Conservation (phyloP, 2,113 vertebrate species). For the Leucopsar rothschildi region DNA sequence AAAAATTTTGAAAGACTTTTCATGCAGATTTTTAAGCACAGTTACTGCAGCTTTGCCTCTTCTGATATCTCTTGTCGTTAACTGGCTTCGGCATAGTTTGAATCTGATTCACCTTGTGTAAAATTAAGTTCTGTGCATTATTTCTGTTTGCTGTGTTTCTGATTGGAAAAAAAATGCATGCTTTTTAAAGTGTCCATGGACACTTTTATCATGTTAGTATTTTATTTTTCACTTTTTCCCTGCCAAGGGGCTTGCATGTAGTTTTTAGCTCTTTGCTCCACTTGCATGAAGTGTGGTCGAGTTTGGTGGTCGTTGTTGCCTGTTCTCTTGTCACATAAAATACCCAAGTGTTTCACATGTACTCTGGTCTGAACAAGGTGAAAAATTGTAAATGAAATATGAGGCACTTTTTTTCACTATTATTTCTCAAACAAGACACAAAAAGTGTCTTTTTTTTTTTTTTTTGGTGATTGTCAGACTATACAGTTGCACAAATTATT, state of each 20-base stretch:
- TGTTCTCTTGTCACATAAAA: not conserved
- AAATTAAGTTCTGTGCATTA: rapidly evolving
- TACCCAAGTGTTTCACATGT: rapidly evolving
- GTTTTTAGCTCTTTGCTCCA: not conserved
- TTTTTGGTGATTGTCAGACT: not conserved
- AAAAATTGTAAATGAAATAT: not conserved
- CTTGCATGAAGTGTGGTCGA: not conserved
- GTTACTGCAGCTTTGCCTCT: not conserved
- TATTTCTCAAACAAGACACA: not conserved
- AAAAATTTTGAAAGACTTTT: not conserved
- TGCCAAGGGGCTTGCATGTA: rapidly evolving
- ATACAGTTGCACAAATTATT: not conserved
- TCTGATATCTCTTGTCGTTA: not conserved
- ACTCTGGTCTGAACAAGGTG: not conserved
- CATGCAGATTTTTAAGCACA: not conserved
- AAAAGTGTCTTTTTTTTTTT: not conserved
- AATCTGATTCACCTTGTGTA: not conserved
- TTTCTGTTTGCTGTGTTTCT: not conserved
- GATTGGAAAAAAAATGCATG: not conserved
- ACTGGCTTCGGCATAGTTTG: not conserved
- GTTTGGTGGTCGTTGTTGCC: not conserved
- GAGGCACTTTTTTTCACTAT: rapidly evolving
- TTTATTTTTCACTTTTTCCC: not conserved
- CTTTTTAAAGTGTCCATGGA: not conserved
- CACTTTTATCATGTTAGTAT: not conserved